These are phyloP conservation scores for Nymphicus hollandicus DNA, from an alignment of 2,113 vertebrate genomes.

Conservation along the genomic window DNA sequence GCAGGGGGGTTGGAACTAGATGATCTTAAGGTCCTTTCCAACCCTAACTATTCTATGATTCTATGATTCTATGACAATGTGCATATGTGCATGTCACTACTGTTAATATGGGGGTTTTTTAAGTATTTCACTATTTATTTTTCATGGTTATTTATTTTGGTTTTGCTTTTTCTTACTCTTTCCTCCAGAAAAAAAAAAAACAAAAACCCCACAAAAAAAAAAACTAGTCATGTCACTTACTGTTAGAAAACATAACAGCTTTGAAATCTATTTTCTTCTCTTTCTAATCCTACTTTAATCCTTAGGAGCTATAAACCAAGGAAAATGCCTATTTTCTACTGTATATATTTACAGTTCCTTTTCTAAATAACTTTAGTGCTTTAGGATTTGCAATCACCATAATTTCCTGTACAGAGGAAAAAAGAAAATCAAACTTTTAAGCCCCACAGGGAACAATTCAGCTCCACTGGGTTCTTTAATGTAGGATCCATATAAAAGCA, in stretches of 20 bases:
- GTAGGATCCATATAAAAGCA: slow-evolving; percentile 13
- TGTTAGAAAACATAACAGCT: slow-evolving; percentile 37
- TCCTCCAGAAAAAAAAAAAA: neutral
- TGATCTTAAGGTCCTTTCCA: too few relatives aligned
- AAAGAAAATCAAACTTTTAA: slow-evolving; percentile 48
- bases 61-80: too few relatives aligned
- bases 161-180: neutral
- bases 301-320: slow-evolving; percentile 48
- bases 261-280: slow-evolving; percentile 62
- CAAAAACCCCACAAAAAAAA: neutral
- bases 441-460: slow-evolving; percentile 13
- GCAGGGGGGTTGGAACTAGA: too few relatives aligned
- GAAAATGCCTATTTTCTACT: slow-evolving; percentile 41
- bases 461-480: slow-evolving; percentile 15
- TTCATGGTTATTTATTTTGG: neutral
- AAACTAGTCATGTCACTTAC: neutral
- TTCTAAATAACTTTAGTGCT: slow-evolving; percentile 55
- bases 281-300: slow-evolving; percentile 66
- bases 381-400: slow-evolving; percentile 55
- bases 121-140: neutral
- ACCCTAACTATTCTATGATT: too few relatives aligned
- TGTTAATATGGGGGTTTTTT: neutral
- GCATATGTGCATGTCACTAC: neutral
- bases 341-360: slow-evolving; percentile 52
- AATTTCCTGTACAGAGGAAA: neutral